A percentile compares a stretch with the other conserved stretches of the same genome.
Evolutionary conservation across 2,888 invertebrate genomes (phyloP).

Genomic region (Melanostoma mellinum): DNA sequence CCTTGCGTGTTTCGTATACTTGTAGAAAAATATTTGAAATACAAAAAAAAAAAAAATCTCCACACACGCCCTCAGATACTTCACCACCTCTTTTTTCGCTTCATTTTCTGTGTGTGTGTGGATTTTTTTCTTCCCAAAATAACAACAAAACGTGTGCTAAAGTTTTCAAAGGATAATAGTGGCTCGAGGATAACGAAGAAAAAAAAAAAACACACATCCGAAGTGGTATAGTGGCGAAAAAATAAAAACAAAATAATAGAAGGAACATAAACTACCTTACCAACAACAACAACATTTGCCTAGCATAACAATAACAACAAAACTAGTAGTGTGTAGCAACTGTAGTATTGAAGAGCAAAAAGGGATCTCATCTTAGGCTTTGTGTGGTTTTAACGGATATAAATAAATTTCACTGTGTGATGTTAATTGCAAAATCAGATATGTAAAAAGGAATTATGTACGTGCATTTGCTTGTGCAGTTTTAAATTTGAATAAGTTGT

Average conservation of each 20-base stretch:
- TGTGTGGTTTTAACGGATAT: constrained; percentile 28
- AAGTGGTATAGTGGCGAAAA: constrained; percentile 43
- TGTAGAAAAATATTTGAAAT: constrained; percentile 37
- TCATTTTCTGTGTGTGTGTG: constrained; percentile 42
- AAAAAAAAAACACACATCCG: constrained; percentile 12
- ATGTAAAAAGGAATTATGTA: constrained; percentile 19
- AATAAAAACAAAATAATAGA: constrained; percentile 21
- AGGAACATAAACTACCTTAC: constrained; percentile 16
- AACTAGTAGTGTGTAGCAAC: constrained; percentile 21
- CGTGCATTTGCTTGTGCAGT: constrained; percentile 10
- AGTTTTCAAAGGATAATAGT: constrained; percentile 51
- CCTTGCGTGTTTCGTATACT: constrained; percentile 66
- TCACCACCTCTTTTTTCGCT: constrained; percentile 45
- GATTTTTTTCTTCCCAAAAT: constrained; percentile 58
- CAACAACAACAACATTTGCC: constrained; percentile 37
- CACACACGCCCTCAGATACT: constrained; percentile 62
- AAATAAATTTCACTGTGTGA: constrained; percentile 36
- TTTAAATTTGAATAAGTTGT: neutral
- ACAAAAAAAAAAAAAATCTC: constrained; percentile 24
- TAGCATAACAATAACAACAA: constrained; percentile 42
- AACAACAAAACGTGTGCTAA: constrained; percentile 63
- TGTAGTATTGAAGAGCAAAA: constrained; percentile 13
- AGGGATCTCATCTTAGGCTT: constrained; percentile 6
- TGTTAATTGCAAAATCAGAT: constrained; percentile 27
- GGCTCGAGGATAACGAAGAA: constrained; percentile 29